phyloP scores from a whole-genome alignment of 2,797 vertebrate species.

The Alcedo atthis region DNA sequence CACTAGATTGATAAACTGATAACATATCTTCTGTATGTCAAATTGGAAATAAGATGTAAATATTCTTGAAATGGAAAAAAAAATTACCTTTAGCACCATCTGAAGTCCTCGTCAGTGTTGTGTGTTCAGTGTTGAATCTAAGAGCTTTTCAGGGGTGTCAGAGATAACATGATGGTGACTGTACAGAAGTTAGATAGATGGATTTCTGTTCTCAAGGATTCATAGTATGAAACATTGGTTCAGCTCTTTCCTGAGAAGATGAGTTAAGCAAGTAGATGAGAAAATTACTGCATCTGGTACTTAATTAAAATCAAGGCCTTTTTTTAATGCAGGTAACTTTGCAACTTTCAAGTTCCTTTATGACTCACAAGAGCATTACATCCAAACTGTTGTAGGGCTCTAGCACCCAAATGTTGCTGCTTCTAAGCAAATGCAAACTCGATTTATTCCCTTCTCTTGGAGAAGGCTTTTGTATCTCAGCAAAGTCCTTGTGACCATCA shows the following conservation, averaged over 20 bases:
- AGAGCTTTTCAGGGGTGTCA: neutral
- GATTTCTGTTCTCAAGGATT: neutral
- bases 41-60: slow-evolving; percentile 11
- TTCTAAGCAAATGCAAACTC: neutral
- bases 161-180: neutral
- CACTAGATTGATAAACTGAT: neutral
- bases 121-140: neutral
- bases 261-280: neutral
- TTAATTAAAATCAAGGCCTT: neutral
- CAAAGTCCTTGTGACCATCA: neutral
- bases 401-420: neutral
- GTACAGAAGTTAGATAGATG: neutral
- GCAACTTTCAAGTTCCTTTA: neutral
- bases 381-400: neutral
- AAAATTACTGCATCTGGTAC: neutral
- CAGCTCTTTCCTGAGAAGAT: neutral
- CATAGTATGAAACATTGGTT: neutral
- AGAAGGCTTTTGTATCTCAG: neutral
- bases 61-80: slow-evolving; percentile 3
- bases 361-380: neutral
- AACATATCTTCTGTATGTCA: neutral
- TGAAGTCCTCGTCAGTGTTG: neutral
- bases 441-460: neutral
- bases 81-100: neutral
- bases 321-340: neutral